phyloP scores from a whole-genome alignment of 2,888 invertebrate species.

The Cheilosia variabilis region DNA sequence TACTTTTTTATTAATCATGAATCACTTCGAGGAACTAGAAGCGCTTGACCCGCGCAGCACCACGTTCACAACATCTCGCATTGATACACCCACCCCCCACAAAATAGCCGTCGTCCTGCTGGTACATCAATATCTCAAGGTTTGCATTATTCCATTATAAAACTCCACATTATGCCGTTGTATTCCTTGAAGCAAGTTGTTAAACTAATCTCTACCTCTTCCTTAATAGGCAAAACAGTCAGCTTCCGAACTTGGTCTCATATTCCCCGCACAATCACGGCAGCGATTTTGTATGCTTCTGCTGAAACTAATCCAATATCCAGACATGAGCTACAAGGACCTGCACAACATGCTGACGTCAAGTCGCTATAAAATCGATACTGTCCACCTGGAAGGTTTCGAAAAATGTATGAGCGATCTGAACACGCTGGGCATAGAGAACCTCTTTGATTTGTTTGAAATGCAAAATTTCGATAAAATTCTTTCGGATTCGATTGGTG shows the following conservation, averaged over 20 bases:
- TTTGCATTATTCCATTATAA: slow-evolving; percentile 79
- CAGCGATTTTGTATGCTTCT: slow-evolving; percentile 92
- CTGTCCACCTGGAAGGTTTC: slow-evolving; percentile 84
- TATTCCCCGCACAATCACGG: slow-evolving; percentile 86
- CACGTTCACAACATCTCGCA: slow-evolving; percentile 81
- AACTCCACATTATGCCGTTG: not conserved
- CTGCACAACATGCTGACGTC: slow-evolving; percentile 86
- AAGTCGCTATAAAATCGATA: slow-evolving; percentile 80
- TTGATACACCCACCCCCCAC: slow-evolving; percentile 88
- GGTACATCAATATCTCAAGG: slow-evolving; percentile 89
- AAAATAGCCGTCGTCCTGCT: slow-evolving; percentile 91
- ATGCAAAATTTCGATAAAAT: slow-evolving; percentile 86
- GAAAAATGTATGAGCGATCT: slow-evolving; percentile 85
- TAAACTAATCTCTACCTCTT: not conserved
- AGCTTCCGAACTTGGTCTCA: slow-evolving; percentile 79
- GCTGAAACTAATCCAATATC: slow-evolving; percentile 91
- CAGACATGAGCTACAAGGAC: slow-evolving; percentile 90
- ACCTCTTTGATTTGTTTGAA: slow-evolving; percentile 88
- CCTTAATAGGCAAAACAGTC: slow-evolving; percentile 79
- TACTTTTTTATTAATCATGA: slow-evolving; percentile 74
- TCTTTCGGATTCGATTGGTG: slow-evolving; percentile 84
- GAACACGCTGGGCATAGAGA: slow-evolving; percentile 85
- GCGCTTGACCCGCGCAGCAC: slow-evolving; percentile 80
- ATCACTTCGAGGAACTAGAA: slow-evolving; percentile 81
- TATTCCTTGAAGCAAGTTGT: not conserved